These are phyloP conservation scores for Lithophane socia DNA, from an alignment of 2,888 invertebrate genomes.

Conservation along the genomic window DNA sequence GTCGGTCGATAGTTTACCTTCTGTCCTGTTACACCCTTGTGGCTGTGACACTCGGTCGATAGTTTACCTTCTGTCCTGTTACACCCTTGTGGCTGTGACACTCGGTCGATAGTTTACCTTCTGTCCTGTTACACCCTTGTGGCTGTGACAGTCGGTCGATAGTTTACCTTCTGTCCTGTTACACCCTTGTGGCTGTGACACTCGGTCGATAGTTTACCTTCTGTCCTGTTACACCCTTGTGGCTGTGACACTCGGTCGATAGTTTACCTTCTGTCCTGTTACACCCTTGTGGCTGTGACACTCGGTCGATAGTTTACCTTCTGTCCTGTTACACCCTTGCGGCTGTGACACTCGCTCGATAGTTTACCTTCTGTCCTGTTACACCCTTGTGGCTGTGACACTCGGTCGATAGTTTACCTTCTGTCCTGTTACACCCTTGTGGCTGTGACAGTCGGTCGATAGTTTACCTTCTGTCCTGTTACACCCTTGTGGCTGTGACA, in stretches of 20 bases:
- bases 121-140: not conserved
- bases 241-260: too few species aligned
- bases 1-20: not conserved
- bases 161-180: not conserved
- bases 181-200: not conserved
- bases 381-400: not conserved
- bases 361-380: not conserved
- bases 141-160: too few species aligned
- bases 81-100: not conserved
- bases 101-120: not conserved
- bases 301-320: not conserved
- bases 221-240: not conserved
- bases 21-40: not conserved
- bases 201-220: not conserved
- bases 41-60: too few species aligned
- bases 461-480: not conserved
- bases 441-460: too few species aligned
- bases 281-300: not conserved
- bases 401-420: not conserved
- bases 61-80: not conserved
- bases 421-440: not conserved
- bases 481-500: not conserved
- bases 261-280: not conserved
- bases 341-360: too few species aligned
- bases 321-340: not conserved